A percentile compares a stretch with the other conserved stretches of the same genome.
Evolutionary conservation across 2,113 vertebrate genomes (phyloP).

Genomic region (Pseudopipra pipra): DNA sequence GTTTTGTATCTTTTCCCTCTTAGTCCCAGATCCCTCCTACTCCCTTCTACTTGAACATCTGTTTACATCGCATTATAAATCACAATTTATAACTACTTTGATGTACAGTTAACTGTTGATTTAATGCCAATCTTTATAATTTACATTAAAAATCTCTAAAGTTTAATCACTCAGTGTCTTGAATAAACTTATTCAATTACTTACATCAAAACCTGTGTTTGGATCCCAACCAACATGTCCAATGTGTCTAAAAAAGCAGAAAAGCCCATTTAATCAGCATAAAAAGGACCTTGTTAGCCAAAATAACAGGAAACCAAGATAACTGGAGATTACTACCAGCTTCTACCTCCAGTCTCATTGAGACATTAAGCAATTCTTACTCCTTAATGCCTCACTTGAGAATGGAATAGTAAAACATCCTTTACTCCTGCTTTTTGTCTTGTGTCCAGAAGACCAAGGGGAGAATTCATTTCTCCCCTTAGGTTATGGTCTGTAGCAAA

Average conservation of each 20-base stretch:
- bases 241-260: conserved; percentile 85
- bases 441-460: not conserved
- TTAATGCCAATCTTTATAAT: not conserved
- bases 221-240: conserved; percentile 99
- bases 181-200: conserved; percentile 66
- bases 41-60: not conserved
- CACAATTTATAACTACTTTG: not conserved
- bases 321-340: not conserved
- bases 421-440: not conserved
- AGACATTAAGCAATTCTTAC: not conserved
- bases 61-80: not conserved
- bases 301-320: not conserved
- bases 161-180: not conserved
- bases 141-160: not conserved
- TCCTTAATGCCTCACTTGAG: not conserved
- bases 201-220: conserved; percentile 99
- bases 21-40: not conserved
- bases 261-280: not conserved
- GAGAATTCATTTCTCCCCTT: not conserved
- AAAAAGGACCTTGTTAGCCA: not conserved
- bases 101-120: not conserved
- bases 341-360: not conserved
- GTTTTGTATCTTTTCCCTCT: not conserved
- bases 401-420: not conserved
- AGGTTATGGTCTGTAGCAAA: not conserved